A percentile compares a stretch with the other conserved stretches of the same genome.
These are phyloP conservation scores for Mesaphorura yosii DNA, from an alignment of 1,140 invertebrate species.

Conservation along the genomic window DNA sequence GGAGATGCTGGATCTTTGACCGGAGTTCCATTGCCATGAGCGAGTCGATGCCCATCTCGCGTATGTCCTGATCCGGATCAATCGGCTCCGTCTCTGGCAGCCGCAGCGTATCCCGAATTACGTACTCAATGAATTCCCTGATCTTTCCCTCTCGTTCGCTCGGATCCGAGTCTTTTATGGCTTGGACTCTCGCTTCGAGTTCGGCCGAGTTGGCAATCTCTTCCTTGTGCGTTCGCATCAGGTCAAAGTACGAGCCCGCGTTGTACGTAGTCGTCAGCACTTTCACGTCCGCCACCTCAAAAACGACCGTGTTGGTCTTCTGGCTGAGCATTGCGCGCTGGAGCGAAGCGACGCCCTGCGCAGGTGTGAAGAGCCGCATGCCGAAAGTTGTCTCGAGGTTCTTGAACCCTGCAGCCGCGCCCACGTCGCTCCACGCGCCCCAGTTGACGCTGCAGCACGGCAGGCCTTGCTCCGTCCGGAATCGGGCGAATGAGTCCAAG, in stretches of 20 bases:
- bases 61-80: constrained; percentile 12
- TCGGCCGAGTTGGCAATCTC: not conserved
- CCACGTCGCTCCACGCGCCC: constrained; percentile 10
- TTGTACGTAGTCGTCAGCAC: not conserved
- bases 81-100: constrained; percentile 7
- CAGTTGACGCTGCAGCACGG: constrained; percentile 10
- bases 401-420: not conserved
- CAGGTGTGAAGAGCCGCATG: not conserved
- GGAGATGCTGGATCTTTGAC: constrained; percentile 4
- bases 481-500: constrained; percentile 9
- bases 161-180: not conserved
- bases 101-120: constrained; percentile 10
- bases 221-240: not conserved
- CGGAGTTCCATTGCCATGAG: constrained; percentile 16
- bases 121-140: not conserved
- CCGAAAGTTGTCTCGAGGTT: not conserved
- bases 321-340: not conserved
- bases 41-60: constrained; percentile 16
- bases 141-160: constrained; percentile 7
- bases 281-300: not conserved
- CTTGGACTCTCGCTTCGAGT: constrained; percentile 3
- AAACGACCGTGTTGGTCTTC: not conserved
- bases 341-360: not conserved
- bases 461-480: not conserved
- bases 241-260: not conserved